Percentiles rank a stretch among this genome's conserved stretches.
phyloP scores from a whole-genome alignment of 2,888 invertebrate genomes.

The Periphyllus acericola region DNA sequence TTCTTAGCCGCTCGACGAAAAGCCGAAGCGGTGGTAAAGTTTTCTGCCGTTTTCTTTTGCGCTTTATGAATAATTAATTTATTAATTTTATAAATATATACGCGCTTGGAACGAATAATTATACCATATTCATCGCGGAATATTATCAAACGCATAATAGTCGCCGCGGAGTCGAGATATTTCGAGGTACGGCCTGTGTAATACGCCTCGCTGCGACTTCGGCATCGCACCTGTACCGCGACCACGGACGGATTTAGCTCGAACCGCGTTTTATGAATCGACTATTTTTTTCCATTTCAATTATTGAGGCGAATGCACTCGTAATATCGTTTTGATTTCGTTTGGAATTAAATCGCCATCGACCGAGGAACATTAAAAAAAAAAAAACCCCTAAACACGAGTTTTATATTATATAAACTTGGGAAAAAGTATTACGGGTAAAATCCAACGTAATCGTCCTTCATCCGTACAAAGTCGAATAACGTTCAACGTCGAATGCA shows the following conservation, averaged over 20 bases:
- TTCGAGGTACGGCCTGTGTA: not conserved
- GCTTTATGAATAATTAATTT: constrained; percentile 44
- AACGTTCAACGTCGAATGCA: not conserved
- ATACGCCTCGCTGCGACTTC: not conserved
- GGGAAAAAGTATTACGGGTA: not conserved
- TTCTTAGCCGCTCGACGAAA: not conserved
- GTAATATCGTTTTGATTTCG: not conserved
- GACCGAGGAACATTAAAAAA: not conserved
- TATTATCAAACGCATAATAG: not conserved
- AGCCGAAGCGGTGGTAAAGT: constrained; percentile 3
- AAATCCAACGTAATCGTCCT: too few species aligned
- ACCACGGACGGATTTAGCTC: not conserved
- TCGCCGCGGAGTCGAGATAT: not conserved
- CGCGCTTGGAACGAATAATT: not conserved
- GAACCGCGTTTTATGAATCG: not conserved
- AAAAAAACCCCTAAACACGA: not conserved
- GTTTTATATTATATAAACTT: not conserved
- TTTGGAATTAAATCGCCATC: not conserved
- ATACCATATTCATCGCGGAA: not conserved
- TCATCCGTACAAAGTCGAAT: not conserved
- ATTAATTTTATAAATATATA: constrained; percentile 2
- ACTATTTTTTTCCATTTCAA: not conserved
- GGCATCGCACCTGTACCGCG: not conserved
- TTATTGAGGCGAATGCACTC: not conserved
- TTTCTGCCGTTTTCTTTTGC: constrained; percentile 42